Conservation (phyloP, 1,140 invertebrate species). For the Druon quercuslanigerum region DNA sequence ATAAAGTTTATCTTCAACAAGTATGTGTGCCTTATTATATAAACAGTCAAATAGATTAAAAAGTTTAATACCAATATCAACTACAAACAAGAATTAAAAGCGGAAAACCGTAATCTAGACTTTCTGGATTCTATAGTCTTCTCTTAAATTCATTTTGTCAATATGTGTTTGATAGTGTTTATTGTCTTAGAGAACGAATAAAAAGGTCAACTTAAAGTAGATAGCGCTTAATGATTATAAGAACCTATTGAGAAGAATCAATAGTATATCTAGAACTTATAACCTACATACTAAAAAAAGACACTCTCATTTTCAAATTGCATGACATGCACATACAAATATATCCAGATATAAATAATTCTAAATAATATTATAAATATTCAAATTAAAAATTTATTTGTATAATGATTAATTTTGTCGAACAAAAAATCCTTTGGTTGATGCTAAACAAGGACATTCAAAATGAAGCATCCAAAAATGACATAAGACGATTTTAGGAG, state of each 20-base stretch:
- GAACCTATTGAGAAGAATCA: conserved; percentile 11
- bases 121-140: background rate
- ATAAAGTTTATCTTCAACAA: too few relatives aligned
- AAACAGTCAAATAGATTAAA: background rate
- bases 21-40: background rate
- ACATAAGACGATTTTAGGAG: too few relatives aligned
- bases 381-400: too few relatives aligned
- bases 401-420: too few relatives aligned
- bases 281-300: conserved; percentile 16
- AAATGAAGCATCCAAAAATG: too few relatives aligned
- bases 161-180: too few relatives aligned
- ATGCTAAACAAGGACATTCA: too few relatives aligned
- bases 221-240: background rate
- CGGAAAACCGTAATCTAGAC: background rate
- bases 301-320: background rate
- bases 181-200: background rate
- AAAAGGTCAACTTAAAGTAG: conserved; percentile 21
- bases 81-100: background rate
- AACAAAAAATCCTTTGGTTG: too few relatives aligned
- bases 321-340: background rate
- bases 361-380: too few relatives aligned
- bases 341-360: background rate
- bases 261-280: background rate
- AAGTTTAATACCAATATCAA: background rate
- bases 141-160: background rate